These are phyloP conservation scores for Callospermophilus lateralis DNA, from an alignment of 2,113 vertebrate genomes.

Conservation along the genomic window DNA sequence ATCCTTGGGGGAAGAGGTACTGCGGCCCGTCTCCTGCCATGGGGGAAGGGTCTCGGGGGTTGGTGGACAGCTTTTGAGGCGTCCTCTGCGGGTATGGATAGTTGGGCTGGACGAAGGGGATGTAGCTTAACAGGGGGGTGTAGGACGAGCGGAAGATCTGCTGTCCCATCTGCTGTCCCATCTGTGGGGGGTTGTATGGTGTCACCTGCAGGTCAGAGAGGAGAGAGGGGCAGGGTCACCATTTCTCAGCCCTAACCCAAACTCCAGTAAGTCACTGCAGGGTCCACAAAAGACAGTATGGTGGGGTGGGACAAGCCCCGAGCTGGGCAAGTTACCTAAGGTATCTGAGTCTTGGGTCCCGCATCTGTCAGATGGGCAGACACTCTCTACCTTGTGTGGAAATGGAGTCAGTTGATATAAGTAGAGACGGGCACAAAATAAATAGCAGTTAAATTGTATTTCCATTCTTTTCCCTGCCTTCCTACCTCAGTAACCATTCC, in stretches of 20 bases:
- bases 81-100: constrained; percentile 77
- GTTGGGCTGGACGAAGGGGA: constrained; percentile 80
- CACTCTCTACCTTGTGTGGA: too few relatives aligned
- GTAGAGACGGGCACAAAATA: background rate
- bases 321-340: background rate
- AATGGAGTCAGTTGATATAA: background rate
- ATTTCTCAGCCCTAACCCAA: background rate
- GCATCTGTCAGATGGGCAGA: constrained; percentile 17
- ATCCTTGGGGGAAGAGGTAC: constrained; percentile 73
- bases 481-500: background rate
- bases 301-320: background rate
- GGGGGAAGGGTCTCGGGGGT: constrained; percentile 58
- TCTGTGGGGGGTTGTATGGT: constrained; percentile 81
- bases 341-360: background rate
- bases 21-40: constrained; percentile 78
- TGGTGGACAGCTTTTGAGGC: constrained; percentile 49
- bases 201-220: constrained; percentile 72
- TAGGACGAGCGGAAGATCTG: constrained; percentile 82
- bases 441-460: background rate
- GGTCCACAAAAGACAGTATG: background rate
- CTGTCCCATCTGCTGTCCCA: constrained; percentile 80
- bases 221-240: background rate
- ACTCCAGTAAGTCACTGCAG: background rate
- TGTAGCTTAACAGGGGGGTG: constrained; percentile 71
- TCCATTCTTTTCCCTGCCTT: background rate